Percentiles rank a stretch among this genome's conserved stretches.
Conservation (phyloP, 2,113 vertebrate genomes). For the Phrynocephalus versicolor region DNA sequence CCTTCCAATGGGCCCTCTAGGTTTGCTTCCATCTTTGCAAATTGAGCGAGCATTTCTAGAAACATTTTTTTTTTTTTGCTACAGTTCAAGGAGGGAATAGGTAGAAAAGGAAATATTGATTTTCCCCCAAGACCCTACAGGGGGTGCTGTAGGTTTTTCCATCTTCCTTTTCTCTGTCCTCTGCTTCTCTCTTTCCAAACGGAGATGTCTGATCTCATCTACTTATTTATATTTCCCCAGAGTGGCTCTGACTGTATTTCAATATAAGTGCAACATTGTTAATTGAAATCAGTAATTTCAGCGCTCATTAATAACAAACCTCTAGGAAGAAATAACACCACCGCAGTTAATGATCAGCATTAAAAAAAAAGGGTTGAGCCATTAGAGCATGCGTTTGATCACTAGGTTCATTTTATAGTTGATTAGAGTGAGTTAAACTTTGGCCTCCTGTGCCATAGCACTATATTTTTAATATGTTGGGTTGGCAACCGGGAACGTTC, state of each 20-base stretch:
- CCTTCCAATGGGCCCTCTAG: not conserved
- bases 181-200: slow-evolving; percentile 12
- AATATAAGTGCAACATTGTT: slow-evolving; percentile 60
- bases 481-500: slow-evolving; percentile 59
- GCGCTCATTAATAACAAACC: slow-evolving; percentile 74
- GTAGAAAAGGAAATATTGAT: not conserved
- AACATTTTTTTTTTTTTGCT: not conserved
- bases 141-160: slow-evolving; percentile 2
- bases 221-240: slow-evolving; percentile 71
- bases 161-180: not conserved
- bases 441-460: slow-evolving; percentile 59
- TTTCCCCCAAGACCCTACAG: not conserved
- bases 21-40: not conserved
- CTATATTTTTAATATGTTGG: slow-evolving; percentile 63
- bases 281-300: slow-evolving; percentile 78
- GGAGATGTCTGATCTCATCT: slow-evolving; percentile 51
- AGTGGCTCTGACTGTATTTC: slow-evolving; percentile 65
- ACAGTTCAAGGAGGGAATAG: not conserved
- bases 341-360: slow-evolving; percentile 58
- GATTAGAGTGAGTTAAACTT: slow-evolving; percentile 78
- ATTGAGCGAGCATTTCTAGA: not conserved
- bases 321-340: slow-evolving; percentile 60
- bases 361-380: slow-evolving; percentile 32
- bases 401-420: slow-evolving; percentile 69
- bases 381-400: slow-evolving; percentile 54